Evolutionary conservation across 53 echinoderm and acorn worm species (phyloP).

Genomic region (Echinometra lucunter): DNA sequence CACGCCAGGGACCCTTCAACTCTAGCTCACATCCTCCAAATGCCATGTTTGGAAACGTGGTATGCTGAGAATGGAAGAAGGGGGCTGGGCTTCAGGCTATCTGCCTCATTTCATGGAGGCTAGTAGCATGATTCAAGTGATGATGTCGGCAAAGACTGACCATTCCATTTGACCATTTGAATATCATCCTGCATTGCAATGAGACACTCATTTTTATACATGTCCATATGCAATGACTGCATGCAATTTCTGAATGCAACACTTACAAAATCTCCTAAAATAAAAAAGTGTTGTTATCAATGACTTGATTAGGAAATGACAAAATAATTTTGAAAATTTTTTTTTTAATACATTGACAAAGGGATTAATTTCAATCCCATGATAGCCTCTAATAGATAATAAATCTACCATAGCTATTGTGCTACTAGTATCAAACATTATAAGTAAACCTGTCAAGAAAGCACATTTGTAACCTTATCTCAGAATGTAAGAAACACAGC

Average conservation of each 20-base stretch:
- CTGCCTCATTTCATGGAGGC: background rate
- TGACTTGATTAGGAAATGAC: too few relatives aligned
- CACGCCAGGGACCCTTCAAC: slow-evolving; percentile 52
- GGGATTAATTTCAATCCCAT: too few relatives aligned
- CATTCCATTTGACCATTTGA: background rate
- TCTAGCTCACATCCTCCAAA: slow-evolving; percentile 59
- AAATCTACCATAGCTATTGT: too few relatives aligned
- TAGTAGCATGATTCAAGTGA: background rate
- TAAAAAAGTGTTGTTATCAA: background rate
- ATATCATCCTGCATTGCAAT: background rate
- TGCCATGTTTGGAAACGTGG: slow-evolving; percentile 68
- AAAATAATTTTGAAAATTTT: too few relatives aligned
- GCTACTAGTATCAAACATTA: too few relatives aligned
- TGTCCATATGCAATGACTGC: background rate
- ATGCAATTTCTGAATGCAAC: background rate
- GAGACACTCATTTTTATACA: background rate
- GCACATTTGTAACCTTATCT: too few relatives aligned
- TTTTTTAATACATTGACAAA: too few relatives aligned
- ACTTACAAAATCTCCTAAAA: background rate
- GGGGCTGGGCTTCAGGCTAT: background rate
- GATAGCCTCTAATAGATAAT: too few relatives aligned
- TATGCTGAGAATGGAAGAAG: slow-evolving; percentile 59
- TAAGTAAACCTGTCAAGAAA: too few relatives aligned
- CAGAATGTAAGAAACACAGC: too few relatives aligned
- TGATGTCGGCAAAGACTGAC: background rate